Evolutionary conservation across 2,797 vertebrate genomes (phyloP), one percentile per base, ranked within the genome.

Genomic region (Petrocephalus sullivani): DNA sequence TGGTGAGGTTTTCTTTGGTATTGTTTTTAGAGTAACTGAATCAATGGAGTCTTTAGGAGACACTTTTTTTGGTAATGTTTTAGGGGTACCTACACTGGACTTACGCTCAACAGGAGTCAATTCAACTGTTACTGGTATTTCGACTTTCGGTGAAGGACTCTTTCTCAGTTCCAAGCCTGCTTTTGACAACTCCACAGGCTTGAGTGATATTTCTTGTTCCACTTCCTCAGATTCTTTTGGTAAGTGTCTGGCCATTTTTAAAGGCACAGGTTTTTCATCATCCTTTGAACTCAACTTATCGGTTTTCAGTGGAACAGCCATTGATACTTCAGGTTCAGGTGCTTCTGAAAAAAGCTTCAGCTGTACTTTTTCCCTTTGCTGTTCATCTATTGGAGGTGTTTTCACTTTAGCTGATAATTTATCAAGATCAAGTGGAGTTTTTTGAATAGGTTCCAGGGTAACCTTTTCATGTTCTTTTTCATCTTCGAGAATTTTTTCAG

Each of bases 11-110:
- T 93, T 95, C 88, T 93, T 96, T 19, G 91, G 93, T 88, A 94
- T 90, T 90, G 94, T 95, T 83, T 94, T 95, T 0, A 94, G 91
- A 37, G 89, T 90, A 87, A 94, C 89, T 37, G 89, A 91, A 90
- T 96, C 96, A 23, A 92, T n/a, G 0, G 94, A 92, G 0, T 95
- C 94, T 92, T 94, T 95, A 0, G 95, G 95, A 87, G 95, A 93
- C 88, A 94, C 82, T 19, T 89, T 91, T 89, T 91, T 87, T n/a
- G 87, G 89, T 71, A 89, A 64, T 58, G 60, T 91, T 81, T 89
- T 60, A 12, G 9, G 14, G 92, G 58, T 67, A 57, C 53, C 53
- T 0, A 91, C 28, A 90, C 94, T 95, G 0, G 91, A 93, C 58
- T 89, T 95, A 84, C 83, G 95, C 87, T 95, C 92, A 21, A 91